Evolutionary conservation across 2,888 invertebrate species (phyloP).

Genomic region (Thalpophila matura): DNA sequence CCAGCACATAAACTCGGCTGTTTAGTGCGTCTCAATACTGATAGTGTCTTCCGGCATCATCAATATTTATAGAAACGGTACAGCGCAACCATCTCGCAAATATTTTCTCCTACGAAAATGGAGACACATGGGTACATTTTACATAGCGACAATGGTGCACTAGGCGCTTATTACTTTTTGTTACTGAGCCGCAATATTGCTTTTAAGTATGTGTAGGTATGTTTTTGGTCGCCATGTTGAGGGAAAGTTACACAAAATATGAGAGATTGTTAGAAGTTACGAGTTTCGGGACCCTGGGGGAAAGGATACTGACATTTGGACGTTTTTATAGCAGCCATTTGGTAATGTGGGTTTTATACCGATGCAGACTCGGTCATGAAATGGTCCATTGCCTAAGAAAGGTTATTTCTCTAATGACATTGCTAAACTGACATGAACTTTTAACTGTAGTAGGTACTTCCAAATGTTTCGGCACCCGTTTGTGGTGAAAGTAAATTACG

Average conservation of each 20-base stretch:
- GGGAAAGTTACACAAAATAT: slow-evolving; percentile 24
- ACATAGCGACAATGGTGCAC: neutral
- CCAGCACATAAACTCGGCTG: slow-evolving; percentile 13
- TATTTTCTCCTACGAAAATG: slow-evolving; percentile 22
- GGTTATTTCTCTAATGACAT: neutral
- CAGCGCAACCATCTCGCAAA: slow-evolving; percentile 6
- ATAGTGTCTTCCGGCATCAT: slow-evolving; percentile 10
- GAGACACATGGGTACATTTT: neutral
- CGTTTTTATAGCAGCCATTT: slow-evolving; percentile 5
- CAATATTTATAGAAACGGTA: slow-evolving; percentile 44
- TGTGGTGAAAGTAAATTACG: neutral
- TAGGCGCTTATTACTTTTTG: slow-evolving; percentile 26
- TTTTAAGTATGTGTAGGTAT: slow-evolving; percentile 8
- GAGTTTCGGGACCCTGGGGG: slow-evolving; percentile 4
- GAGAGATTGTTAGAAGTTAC: neutral
- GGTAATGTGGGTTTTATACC: slow-evolving; percentile 36
- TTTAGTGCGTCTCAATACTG: slow-evolving; percentile 2
- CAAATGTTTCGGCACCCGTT: neutral
- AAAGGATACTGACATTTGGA: slow-evolving; percentile 7
- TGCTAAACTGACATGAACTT: too few species aligned
- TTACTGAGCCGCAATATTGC: slow-evolving; percentile 13
- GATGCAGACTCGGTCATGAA: too few species aligned
- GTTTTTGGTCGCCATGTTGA: slow-evolving; percentile 21
- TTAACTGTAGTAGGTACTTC: too few species aligned
- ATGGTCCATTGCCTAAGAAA: too few species aligned